Percentiles rank a stretch among this genome's conserved stretches.
Evolutionary conservation across 2,113 vertebrate species (phyloP).

Genomic region (Oncorhynchus keta): DNA sequence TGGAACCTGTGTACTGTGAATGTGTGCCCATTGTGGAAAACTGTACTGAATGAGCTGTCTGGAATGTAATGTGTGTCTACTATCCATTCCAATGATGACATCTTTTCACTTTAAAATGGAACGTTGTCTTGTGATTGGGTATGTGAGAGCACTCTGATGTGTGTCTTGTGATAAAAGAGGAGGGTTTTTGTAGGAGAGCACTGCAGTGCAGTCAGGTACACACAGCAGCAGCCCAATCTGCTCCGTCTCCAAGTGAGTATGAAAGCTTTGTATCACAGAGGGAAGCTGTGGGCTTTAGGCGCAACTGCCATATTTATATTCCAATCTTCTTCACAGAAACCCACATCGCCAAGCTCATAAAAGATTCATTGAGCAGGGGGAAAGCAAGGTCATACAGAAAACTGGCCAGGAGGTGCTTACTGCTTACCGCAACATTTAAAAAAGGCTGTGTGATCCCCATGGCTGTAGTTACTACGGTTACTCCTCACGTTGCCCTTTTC

Average conservation of each 20-base stretch:
- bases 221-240: constrained; percentile 51
- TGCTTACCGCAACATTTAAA: constrained; percentile 50
- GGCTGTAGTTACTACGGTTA: constrained; percentile 43
- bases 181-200: constrained; percentile 33
- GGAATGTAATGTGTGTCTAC: constrained; percentile 1
- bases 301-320: constrained; percentile 79
- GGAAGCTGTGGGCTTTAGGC: constrained; percentile 59
- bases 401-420: constrained; percentile 67
- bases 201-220: constrained; percentile 45
- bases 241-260: constrained; percentile 46
- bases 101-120: too few species aligned
- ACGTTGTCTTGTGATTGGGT: constrained; percentile 31
- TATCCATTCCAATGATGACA: too few species aligned
- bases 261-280: constrained; percentile 65
- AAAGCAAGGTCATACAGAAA: constrained; percentile 76
- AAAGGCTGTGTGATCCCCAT: constrained; percentile 21
- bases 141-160: constrained; percentile 8
- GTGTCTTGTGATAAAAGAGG: constrained; percentile 42
- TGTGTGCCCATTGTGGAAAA: constrained; percentile 10
- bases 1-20: not conserved
- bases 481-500: constrained; percentile 24
- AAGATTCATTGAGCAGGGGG: constrained; percentile 75
- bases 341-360: constrained; percentile 77
- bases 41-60: not conserved
- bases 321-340: constrained; percentile 78